Evolutionary conservation across 2,797 vertebrate genomes (phyloP).

Genomic region (Diplodus puntazzo): DNA sequence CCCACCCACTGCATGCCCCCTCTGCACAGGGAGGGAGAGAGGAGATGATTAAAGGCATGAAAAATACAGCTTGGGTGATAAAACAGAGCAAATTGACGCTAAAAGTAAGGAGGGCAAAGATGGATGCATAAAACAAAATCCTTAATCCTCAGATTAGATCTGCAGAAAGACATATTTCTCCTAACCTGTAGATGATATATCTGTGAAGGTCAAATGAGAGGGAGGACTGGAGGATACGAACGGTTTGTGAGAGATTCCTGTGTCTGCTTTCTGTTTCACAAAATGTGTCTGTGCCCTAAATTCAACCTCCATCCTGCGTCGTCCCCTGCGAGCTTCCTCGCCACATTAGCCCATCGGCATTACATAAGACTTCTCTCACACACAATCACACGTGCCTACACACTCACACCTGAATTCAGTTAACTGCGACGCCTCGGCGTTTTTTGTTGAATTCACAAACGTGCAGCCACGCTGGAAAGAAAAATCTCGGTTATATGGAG

Average conservation of each 20-base stretch:
- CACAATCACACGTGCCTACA: slow-evolving; percentile 32
- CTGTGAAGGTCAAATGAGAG: slow-evolving; percentile 55
- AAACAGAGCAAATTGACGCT: slow-evolving; percentile 24
- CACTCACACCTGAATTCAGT: slow-evolving; percentile 65
- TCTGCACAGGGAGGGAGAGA: slow-evolving; percentile 77
- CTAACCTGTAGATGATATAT: slow-evolving; percentile 25
- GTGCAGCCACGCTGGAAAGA: not conserved
- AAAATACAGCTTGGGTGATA: slow-evolving; percentile 39
- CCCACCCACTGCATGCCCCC: slow-evolving; percentile 83
- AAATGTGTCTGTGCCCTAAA: slow-evolving; percentile 67
- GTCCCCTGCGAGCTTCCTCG: slow-evolving; percentile 38
- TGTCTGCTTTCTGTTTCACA: slow-evolving; percentile 20
- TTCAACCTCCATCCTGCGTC: slow-evolving; percentile 49
- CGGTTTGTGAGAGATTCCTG: not conserved
- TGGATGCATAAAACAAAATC: slow-evolving; percentile 38
- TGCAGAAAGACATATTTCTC: slow-evolving; percentile 31
- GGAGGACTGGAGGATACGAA: not conserved
- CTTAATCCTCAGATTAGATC: slow-evolving; percentile 69
- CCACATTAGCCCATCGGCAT: slow-evolving; percentile 66
- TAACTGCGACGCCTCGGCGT: slow-evolving; percentile 1
- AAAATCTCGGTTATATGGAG: slow-evolving; percentile 6
- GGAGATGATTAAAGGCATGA: slow-evolving; percentile 62
- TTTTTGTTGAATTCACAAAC: not conserved
- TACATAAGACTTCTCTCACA: slow-evolving; percentile 68
- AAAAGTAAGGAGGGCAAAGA: slow-evolving; percentile 28